phyloP scores from a whole-genome alignment of 2,888 invertebrate species.

The Pelosia muscerda region DNA sequence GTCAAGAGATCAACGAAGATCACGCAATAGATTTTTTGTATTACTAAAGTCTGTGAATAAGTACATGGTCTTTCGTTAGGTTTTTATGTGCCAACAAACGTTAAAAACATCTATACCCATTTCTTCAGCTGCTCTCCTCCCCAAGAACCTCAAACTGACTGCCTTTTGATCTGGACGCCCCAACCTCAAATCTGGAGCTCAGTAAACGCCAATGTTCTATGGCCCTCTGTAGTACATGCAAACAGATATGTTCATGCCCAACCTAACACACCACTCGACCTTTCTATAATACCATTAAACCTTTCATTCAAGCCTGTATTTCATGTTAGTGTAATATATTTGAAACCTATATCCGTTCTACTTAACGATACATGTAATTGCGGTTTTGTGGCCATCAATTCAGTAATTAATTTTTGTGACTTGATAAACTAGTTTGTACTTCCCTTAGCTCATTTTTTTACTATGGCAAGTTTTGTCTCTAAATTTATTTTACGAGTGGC shows the following conservation, averaged over 20 bases:
- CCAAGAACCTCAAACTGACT: not conserved
- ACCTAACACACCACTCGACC: not conserved
- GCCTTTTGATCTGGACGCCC: not conserved
- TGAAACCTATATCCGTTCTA: conserved; percentile 15
- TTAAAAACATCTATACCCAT: not conserved
- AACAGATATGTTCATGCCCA: not conserved
- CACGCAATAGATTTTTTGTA: conserved; percentile 4
- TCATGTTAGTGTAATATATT: conserved; percentile 14
- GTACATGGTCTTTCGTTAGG: not conserved
- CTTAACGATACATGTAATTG: conserved; percentile 22
- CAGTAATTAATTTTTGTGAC: conserved; percentile 32
- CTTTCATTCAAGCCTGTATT: not conserved
- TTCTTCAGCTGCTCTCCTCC: not conserved
- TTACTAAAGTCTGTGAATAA: not conserved
- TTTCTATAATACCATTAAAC: not conserved
- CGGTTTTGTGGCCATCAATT: conserved; percentile 34
- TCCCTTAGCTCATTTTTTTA: conserved; percentile 14
- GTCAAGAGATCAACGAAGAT: conserved; percentile 2
- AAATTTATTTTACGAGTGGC: conserved; percentile 50
- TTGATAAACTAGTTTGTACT: conserved; percentile 21
- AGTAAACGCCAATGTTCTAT: too few relatives aligned
- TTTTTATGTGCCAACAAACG: not conserved
- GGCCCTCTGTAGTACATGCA: not conserved
- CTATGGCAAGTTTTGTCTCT: conserved; percentile 37
- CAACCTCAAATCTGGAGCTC: too few relatives aligned